Conservation (phyloP, 2,888 invertebrate species). For the Ectemnius cavifrons region DNA sequence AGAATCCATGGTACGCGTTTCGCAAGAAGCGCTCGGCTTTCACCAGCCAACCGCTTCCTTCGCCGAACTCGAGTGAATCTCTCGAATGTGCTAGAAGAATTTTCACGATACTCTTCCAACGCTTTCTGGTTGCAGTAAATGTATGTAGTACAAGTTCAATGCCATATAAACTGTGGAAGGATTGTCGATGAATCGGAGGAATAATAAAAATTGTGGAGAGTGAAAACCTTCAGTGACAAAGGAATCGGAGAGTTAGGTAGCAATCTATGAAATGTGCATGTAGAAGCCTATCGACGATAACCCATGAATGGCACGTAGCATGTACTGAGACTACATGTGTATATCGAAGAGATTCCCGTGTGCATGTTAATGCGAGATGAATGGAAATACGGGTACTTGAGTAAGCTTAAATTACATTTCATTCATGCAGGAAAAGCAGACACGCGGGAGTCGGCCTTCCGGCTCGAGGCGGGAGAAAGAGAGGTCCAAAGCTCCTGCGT, state of each 20-base stretch:
- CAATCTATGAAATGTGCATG: too few species aligned
- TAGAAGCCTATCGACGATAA: not conserved
- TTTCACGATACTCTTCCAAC: too few species aligned
- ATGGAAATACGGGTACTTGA: slow-evolving; percentile 71
- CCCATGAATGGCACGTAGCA: not conserved
- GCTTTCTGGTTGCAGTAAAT: too few species aligned
- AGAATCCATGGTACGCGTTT: slow-evolving; percentile 37
- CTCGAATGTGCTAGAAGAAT: not conserved
- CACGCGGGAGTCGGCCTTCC: slow-evolving; percentile 63
- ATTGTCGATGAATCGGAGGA: too few species aligned
- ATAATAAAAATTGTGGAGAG: too few species aligned
- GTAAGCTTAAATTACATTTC: slow-evolving; percentile 71
- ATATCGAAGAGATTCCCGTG: slow-evolving; percentile 17
- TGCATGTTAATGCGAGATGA: slow-evolving; percentile 66
- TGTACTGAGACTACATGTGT: slow-evolving; percentile 10
- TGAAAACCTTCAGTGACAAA: too few species aligned
- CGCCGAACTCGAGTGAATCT: not conserved
- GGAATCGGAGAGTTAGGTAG: too few species aligned
- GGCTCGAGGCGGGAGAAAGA: slow-evolving; percentile 46
- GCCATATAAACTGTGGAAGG: too few species aligned
- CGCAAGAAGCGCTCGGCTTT: slow-evolving; percentile 44
- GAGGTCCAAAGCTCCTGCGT: slow-evolving; percentile 42
- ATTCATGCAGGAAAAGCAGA: slow-evolving; percentile 74
- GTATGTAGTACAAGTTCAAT: too few species aligned
- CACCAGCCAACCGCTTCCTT: slow-evolving; percentile 26